Conservation (phyloP, 2,797 vertebrate species). For the Melanotaenia maccullochi region DNA sequence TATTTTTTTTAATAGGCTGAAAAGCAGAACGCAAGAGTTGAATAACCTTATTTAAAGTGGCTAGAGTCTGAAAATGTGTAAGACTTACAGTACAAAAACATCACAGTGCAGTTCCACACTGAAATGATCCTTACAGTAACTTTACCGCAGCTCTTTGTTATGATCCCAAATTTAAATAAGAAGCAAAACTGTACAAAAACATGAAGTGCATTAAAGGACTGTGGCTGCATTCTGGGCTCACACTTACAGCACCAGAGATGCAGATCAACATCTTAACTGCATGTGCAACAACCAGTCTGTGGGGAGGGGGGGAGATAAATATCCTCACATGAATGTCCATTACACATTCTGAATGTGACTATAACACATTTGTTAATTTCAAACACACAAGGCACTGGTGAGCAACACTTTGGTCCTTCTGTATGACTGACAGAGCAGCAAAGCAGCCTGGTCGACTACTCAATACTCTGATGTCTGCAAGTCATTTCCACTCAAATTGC, state of each 20-base stretch:
- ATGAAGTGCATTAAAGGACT: conserved; percentile 37
- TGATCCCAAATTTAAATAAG: background rate
- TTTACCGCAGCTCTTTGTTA: background rate
- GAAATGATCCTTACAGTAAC: conserved; percentile 9
- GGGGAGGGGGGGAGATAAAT: background rate
- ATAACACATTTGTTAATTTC: conserved; percentile 17
- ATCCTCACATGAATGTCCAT: background rate
- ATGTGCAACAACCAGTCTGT: background rate
- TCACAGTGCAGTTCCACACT: background rate
- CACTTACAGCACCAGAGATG: background rate
- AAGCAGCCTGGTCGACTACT: background rate
- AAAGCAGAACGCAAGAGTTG: conserved; percentile 24
- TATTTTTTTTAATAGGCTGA: conserved; percentile 47
- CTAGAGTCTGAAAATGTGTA: conserved; percentile 12
- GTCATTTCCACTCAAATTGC: conserved; percentile 9
- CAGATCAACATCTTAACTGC: background rate
- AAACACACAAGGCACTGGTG: conserved; percentile 49
- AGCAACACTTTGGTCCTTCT: conserved; percentile 47
- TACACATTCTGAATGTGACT: conserved; percentile 4
- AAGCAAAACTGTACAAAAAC: background rate
- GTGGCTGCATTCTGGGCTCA: background rate
- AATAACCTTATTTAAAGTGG: conserved; percentile 2
- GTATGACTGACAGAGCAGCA: conserved; percentile 24
- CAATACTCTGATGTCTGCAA: background rate
- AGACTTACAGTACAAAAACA: conserved; percentile 59